Evolutionary conservation across 2,113 vertebrate genomes (phyloP), one percentile per base, ranked within the genome.

Genomic region (Thermophis baileyi): DNA sequence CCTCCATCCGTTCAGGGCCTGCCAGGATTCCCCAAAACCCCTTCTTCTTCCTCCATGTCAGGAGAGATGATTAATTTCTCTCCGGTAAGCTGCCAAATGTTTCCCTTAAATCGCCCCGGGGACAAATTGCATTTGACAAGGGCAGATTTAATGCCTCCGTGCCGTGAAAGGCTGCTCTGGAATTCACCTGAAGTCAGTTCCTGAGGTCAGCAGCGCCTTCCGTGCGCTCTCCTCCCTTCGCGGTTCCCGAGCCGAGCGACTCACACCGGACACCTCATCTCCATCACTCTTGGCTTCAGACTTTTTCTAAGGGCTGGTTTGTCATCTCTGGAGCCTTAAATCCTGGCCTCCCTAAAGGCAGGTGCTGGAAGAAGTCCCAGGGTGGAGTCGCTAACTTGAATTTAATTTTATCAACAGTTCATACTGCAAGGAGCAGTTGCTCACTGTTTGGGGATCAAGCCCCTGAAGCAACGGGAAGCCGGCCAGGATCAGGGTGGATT

Each of bases 221-320:
- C 2, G 69, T 14, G 57, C 6, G n/a, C 0, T 92, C 30, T 92
- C 40, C 89, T 88, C 27, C 10, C 0, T 0, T 92, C 50, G 57
- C 40, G 60, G 49, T 81, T 90, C 25, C 74, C 91, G 91, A 94
- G 22, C 92, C 50, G 90, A 30, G 90, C 12, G 24, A 40, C 5
- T 91, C 85, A 12, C 47, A 89, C 81, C 88, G 51, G 93, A 95
- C 92, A 2, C 55, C 25, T 89, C 81, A 11, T 92, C 46, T 85
- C 60, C 60, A 1, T 47, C 16, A 60, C 27, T 85, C 89, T 91
- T 25, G 9, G 92, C 87, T 92, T 85, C 87, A 90, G 91, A 18
- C 11, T 20, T 60, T 91, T 18, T 85, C 24, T 91, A 93, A 35
- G n/a, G 93, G 89, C 55, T 89, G 27, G 5, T 92, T 89, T 60